Conservation (phyloP, 2,113 vertebrate genomes). For the Sylvietta virens region DNA sequence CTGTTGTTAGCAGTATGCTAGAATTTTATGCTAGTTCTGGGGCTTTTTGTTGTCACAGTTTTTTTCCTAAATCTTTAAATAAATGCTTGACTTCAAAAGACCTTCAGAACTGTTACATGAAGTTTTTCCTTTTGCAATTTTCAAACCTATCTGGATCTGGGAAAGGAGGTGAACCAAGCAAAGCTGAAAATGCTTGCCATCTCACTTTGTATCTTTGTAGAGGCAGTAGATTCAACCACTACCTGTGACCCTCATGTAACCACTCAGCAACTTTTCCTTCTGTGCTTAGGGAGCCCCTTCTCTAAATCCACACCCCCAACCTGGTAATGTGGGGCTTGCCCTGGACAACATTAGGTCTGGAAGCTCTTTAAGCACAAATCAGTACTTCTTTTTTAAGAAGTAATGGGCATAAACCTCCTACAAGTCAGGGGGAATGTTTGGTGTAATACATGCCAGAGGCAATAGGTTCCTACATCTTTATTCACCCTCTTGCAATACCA, state of each 20-base stretch:
- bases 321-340: background rate
- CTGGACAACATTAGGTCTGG: background rate
- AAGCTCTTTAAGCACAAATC: background rate
- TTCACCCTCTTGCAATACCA: background rate
- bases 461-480: background rate
- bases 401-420: background rate
- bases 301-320: background rate
- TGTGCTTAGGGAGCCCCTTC: background rate
- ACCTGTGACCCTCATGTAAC: background rate
- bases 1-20: background rate
- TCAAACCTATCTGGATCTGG: background rate
- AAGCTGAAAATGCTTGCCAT: background rate
- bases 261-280: background rate
- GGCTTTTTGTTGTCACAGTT: fast-evolving
- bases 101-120: background rate
- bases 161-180: background rate
- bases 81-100: background rate
- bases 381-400: background rate
- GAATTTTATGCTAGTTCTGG: background rate
- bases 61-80: background rate
- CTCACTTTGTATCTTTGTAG: background rate
- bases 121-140: background rate
- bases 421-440: background rate
- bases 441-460: background rate
- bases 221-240: background rate